Percentiles rank a stretch among this genome's conserved stretches.
These are phyloP conservation scores for Microtus richardsoni DNA, from an alignment of 2,113 vertebrate species.

Conservation along the genomic window DNA sequence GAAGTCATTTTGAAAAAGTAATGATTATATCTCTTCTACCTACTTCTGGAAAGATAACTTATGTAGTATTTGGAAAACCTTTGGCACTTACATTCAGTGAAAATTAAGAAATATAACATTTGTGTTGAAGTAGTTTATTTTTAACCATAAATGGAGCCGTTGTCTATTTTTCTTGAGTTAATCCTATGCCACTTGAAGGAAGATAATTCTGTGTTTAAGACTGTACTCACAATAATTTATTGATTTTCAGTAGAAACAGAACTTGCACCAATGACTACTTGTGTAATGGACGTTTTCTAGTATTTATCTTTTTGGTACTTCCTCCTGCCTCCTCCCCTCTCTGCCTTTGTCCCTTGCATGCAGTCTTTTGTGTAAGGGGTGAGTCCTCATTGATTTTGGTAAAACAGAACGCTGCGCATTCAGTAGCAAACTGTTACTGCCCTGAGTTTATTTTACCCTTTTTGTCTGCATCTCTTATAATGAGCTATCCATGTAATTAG, in stretches of 20 bases:
- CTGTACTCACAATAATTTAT: background rate
- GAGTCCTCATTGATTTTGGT: background rate
- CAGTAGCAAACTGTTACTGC: background rate
- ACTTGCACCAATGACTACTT: background rate
- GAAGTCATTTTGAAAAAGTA: background rate
- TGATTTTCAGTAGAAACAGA: background rate
- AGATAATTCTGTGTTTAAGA: background rate
- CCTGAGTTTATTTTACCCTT: background rate
- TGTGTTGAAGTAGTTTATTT: background rate
- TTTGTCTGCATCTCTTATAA: background rate
- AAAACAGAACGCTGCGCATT: background rate
- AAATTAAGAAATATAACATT: background rate
- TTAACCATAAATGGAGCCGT: background rate
- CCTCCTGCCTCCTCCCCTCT: accelerated
- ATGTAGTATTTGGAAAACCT: constrained; percentile 2
- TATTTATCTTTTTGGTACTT: background rate
- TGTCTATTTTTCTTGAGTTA: background rate
- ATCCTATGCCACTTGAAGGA: background rate
- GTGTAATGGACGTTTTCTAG: background rate
- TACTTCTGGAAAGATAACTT: constrained; percentile 43
- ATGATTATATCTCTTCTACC: background rate
- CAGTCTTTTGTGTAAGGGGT: background rate
- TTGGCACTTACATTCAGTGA: background rate
- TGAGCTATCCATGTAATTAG: constrained; percentile 9
- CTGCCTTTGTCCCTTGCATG: accelerated